Evolutionary conservation across 2,113 vertebrate species (phyloP).

Genomic region (Oncorhynchus clarkii): DNA sequence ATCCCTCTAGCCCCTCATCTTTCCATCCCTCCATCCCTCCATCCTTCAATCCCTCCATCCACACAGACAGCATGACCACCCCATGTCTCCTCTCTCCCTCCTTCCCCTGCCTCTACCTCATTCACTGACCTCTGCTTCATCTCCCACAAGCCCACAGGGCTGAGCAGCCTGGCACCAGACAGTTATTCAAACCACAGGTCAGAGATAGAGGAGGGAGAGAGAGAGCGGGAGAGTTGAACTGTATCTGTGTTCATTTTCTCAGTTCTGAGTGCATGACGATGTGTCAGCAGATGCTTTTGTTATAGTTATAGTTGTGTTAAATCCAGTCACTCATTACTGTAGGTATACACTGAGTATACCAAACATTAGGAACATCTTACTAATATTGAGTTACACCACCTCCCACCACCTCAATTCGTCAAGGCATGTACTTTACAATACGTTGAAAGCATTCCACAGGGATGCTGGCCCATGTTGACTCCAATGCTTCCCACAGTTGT

Average conservation of each 20-base stretch:
- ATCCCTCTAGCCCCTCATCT: not conserved
- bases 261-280: not conserved
- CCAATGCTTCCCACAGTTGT: no score
- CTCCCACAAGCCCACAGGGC: constrained; percentile 70
- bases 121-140: constrained; percentile 71
- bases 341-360: no score
- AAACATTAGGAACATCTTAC: no score
- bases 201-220: constrained; percentile 19
- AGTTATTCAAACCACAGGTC: constrained; percentile 75
- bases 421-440: no score
- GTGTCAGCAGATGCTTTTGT: not conserved
- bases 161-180: constrained; percentile 78
- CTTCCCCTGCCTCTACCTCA: constrained; percentile 28
- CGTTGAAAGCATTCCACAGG: no score
- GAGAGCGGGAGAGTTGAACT: not conserved
- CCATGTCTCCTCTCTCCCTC: constrained; percentile 27
- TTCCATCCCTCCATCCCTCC: not conserved
- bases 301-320: not conserved
- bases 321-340: not conserved
- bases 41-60: not conserved
- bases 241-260: not conserved
- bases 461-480: no score
- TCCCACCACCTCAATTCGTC: no score
- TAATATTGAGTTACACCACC: no score
- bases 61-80: constrained; percentile 20